Evolutionary conservation across 37 sponge, comb jelly and placozoan species (phyloP), one percentile per base, ranked within the genome.

Genomic region (Geodia barretti): DNA sequence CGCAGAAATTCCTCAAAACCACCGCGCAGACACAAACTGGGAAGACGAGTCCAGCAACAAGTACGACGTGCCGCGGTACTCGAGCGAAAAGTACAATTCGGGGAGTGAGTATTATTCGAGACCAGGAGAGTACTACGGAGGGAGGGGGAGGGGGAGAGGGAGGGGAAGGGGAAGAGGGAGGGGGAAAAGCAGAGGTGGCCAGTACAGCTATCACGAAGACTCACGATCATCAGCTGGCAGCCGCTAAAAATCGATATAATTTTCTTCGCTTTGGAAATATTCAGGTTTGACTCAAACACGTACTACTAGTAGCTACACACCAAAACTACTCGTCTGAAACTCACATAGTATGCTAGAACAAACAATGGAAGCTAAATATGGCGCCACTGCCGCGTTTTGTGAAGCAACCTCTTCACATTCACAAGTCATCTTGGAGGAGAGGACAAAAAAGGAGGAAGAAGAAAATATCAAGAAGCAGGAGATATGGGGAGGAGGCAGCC

Each of bases 121-220:
- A 47, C 14, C 54, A 14, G 32, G 75, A 23, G 34, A 24, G 1
- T 33, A 39, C 14, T 35, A 38, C 11, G 42, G 67, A 7, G 39
- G 80, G 42, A 38, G 70, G 32, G 60, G 29, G 9, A 47, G 72
- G 24, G 42, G 35, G 29, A 64, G 65, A 28, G 65, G 37, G 36
- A 24, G 31, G 20, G 28, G 39, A 25, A 64, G 40, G 68, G 39
- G 68, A 66, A 37, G 79, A 38, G 64, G 78, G 29, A 64, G 67
- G 39, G 37, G 67, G 24, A 41, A 8, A 2, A 35, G 30, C 9
- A 61, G 47, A 60, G 60, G 75, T 41, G 58, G 71, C 11, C 54
- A 47, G 14, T 47, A 47, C 54, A 14, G 11, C 14, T 47, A 7
- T 17, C 54, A 47, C 14, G 62, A 75, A 29, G 36, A 58, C 58